phyloP scores from a whole-genome alignment of 2,888 invertebrate species.

The Patella ulyssiponensis region DNA sequence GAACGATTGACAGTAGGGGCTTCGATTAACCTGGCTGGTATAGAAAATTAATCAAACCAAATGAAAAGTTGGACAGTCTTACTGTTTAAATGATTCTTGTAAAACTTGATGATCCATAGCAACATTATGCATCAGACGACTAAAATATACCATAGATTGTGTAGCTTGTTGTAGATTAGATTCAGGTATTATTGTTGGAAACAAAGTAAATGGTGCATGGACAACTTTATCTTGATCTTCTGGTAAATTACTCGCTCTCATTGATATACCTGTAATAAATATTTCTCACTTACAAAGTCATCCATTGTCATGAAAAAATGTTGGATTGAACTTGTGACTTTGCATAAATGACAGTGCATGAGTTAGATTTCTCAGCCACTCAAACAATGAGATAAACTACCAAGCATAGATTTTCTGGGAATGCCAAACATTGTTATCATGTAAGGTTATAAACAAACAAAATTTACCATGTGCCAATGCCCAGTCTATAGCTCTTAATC shows the following conservation, averaged over 20 bases:
- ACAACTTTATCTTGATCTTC: neutral
- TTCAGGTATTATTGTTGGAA: constrained; percentile 82
- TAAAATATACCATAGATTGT: constrained; percentile 82
- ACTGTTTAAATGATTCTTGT: constrained; percentile 79
- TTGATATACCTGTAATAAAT: neutral
- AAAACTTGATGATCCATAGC: constrained; percentile 86
- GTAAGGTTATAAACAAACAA: neutral
- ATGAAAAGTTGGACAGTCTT: constrained; percentile 50
- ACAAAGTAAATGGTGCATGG: constrained; percentile 61
- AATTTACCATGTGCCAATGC: constrained; percentile 5
- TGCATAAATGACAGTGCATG: too few relatives aligned
- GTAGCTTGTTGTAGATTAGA: constrained; percentile 83
- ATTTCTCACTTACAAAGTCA: neutral
- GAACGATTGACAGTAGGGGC: too few relatives aligned
- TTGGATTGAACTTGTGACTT: too few relatives aligned
- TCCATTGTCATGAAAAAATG: too few relatives aligned
- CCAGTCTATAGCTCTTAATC: neutral
- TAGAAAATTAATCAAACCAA: too few relatives aligned
- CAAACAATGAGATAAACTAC: too few relatives aligned
- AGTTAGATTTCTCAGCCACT: too few relatives aligned
- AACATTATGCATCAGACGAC: constrained; percentile 88
- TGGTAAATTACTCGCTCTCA: neutral
- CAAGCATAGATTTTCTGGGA: too few relatives aligned
- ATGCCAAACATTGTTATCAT: too few relatives aligned
- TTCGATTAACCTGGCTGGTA: too few relatives aligned